phyloP scores from a whole-genome alignment of 2,797 vertebrate species.

The Dendrocincla fuliginosa region DNA sequence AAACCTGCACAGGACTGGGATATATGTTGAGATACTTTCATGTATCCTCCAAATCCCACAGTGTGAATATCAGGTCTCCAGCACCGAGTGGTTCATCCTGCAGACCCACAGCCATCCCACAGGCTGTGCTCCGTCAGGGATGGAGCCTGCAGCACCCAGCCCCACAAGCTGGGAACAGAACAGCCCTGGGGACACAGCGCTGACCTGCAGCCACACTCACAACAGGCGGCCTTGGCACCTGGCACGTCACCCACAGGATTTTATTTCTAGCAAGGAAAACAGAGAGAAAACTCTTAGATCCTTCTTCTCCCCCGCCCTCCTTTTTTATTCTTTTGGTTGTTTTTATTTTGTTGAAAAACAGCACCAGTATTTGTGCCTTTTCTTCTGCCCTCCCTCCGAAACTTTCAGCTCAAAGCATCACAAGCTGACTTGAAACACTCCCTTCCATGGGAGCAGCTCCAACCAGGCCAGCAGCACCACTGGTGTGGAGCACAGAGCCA shows the following conservation, averaged over 20 bases:
- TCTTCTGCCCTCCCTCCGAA: not conserved
- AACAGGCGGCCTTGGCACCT: not conserved
- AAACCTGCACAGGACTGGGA: not conserved
- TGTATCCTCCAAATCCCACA: not conserved
- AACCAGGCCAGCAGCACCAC: fast-evolving
- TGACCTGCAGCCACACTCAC: fast-evolving
- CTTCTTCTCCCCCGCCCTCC: not conserved
- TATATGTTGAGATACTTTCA: not conserved
- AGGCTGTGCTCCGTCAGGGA: fast-evolving
- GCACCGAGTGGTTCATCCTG: not conserved
- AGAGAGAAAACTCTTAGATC: not conserved
- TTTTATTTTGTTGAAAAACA: not conserved
- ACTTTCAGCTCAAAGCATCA: not conserved
- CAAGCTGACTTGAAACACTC: fast-evolving
- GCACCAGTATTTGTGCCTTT: not conserved
- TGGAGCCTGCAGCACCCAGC: not conserved
- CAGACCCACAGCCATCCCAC: not conserved
- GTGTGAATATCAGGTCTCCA: not conserved
- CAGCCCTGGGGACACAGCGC: not conserved
- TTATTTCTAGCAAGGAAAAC: not conserved
- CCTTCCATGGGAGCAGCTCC: not conserved
- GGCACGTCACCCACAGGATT: not conserved
- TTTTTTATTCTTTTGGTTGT: too few relatives aligned
- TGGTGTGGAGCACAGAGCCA: fast-evolving
- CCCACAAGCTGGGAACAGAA: not conserved